Base-by-base conservation (phyloP, 2,888 invertebrate species). In the Ormyrus thymus region DNA sequence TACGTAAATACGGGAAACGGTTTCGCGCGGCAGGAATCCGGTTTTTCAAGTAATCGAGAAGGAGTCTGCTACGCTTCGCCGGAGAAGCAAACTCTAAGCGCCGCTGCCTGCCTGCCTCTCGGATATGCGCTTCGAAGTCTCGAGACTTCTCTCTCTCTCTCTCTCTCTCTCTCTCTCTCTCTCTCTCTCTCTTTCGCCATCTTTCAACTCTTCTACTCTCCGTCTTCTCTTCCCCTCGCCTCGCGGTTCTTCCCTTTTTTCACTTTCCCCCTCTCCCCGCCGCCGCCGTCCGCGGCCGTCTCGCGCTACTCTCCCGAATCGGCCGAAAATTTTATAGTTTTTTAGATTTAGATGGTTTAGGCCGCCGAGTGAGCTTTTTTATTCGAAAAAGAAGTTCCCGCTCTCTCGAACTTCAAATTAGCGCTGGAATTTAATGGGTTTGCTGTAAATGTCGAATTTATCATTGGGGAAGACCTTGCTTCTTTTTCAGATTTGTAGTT, bases 21-120 rank as follows among this genome's bases (percentile, higher is more conserved):
- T 89, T 88, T 89, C 86, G 87, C 85, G 84, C 76, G 53, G 74
- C 64, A 85, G 86, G 86, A 88, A 88, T 89, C 89, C 88, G 89
- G 89, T 89, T 89, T 88, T 87, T 88, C 89, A 87, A 89, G 89
- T 88, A 88, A 89, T 89, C 88, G 86, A 85, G 86, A 45, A 43
- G 46, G 15, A 68, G 75, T 75, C 75, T 61, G 77, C 65, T 76
- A 74, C 74, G 79, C 79, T 73, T 78, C 77, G 81, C 79, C 81
- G 76, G 73, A 61, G 79, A 79, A 77, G 58, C 61, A 50, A 73
- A 78, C 56, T 29, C 53, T 53, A 70, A 61, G 75, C 75, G 75
- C 71, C 59, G 58, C 50, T 45, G 73, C 62, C 45, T 7, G 64
- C 59, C 13, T 13, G 11, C 50, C 6, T 13, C 43, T 55, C n/a